Conservation (phyloP, 2,113 vertebrate genomes). For the Rhinoderma darwinii region DNA sequence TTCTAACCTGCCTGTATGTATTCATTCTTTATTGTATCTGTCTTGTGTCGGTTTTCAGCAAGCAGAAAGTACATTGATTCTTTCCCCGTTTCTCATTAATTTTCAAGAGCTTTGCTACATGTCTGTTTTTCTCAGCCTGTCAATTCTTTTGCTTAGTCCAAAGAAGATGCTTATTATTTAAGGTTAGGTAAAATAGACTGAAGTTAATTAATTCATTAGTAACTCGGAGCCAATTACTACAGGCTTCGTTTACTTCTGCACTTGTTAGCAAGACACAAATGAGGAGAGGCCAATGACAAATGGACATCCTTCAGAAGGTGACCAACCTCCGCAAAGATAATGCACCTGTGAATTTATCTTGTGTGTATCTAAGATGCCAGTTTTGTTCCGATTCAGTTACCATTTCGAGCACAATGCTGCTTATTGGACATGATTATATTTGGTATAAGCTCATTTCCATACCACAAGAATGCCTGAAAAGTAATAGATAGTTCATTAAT, state of each 20-base stretch:
- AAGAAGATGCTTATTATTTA: slow-evolving; percentile 82
- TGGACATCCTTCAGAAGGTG: slow-evolving; percentile 78
- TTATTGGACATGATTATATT: background rate
- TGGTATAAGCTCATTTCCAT: background rate
- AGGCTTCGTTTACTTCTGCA: slow-evolving; percentile 82
- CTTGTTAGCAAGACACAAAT: slow-evolving; percentile 84
- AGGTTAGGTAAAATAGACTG: slow-evolving; percentile 86
- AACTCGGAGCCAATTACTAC: slow-evolving; percentile 87
- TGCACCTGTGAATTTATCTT: slow-evolving; percentile 35
- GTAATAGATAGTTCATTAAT: too few relatives aligned
- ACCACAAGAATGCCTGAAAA: too few relatives aligned
- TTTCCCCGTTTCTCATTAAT: slow-evolving; percentile 91
- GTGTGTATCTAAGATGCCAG: background rate
- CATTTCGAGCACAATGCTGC: background rate
- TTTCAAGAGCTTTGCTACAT: slow-evolving; percentile 87
- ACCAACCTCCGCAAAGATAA: slow-evolving; percentile 67
- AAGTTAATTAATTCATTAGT: slow-evolving; percentile 94
- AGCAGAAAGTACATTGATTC: slow-evolving; percentile 90
- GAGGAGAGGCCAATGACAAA: slow-evolving; percentile 80
- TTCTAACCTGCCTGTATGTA: slow-evolving; percentile 98
- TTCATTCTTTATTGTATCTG: slow-evolving; percentile 98
- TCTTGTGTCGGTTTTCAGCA: slow-evolving; percentile 93
- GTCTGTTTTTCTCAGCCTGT: slow-evolving; percentile 83
- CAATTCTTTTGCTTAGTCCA: slow-evolving; percentile 78
- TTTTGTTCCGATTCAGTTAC: background rate